phyloP scores from a whole-genome alignment of 2,113 vertebrate species.

The Trichechus manatus region DNA sequence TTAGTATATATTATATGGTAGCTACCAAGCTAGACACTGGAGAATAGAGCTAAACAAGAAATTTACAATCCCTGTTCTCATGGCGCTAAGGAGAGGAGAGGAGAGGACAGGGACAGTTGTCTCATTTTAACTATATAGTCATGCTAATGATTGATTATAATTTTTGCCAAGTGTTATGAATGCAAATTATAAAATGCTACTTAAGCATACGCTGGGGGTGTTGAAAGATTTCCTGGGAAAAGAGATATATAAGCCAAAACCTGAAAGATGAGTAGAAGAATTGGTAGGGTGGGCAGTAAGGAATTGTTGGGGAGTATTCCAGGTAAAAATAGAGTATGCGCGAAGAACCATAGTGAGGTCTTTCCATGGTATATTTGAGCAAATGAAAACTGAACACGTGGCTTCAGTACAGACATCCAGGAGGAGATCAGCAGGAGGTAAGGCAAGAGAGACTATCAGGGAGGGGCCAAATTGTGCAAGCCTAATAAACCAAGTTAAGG shows the following conservation, averaged over 20 bases:
- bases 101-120: no score
- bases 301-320: background rate
- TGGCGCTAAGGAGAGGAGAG: background rate
- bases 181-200: background rate
- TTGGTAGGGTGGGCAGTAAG: background rate
- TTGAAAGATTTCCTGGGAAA: background rate
- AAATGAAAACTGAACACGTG: background rate
- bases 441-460: background rate
- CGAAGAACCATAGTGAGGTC: background rate
- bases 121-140: background rate
- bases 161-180: background rate
- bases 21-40: background rate
- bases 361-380: background rate
- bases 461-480: background rate
- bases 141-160: background rate
- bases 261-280: background rate
- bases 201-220: background rate
- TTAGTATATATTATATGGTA: background rate
- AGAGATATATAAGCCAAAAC: background rate
- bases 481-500: background rate
- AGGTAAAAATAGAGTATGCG: background rate
- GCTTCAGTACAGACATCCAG: background rate
- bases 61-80: background rate
- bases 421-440: background rate
- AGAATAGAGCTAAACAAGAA: background rate